These are phyloP conservation scores for Cerastoderma edule DNA, from an alignment of 2,888 invertebrate species.

Conservation along the genomic window DNA sequence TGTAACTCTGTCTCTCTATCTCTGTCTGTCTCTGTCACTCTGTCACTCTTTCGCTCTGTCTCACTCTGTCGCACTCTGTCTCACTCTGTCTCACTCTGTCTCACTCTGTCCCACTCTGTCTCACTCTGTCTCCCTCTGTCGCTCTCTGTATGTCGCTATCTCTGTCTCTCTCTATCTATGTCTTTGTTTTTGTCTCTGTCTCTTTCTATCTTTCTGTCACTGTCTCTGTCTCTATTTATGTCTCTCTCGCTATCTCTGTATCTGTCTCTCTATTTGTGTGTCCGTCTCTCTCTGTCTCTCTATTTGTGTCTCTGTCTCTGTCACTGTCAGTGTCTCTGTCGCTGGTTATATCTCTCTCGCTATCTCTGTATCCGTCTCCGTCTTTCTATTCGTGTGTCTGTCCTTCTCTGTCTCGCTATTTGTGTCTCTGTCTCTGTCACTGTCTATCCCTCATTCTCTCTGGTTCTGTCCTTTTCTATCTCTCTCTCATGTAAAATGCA, in stretches of 20 bases:
- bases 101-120: background rate
- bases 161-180: too few relatives aligned
- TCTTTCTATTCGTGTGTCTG: too few relatives aligned
- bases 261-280: too few relatives aligned
- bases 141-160: background rate
- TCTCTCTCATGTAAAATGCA: too few relatives aligned
- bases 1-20: too few relatives aligned
- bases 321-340: background rate
- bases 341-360: background rate
- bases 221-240: background rate
- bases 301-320: too few relatives aligned
- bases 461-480: background rate
- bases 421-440: background rate
- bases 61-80: background rate
- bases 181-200: too few relatives aligned
- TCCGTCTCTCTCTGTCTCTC: too few relatives aligned
- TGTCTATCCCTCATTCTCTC: background rate
- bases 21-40: background rate
- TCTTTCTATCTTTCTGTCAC: too few relatives aligned
- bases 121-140: too few relatives aligned
- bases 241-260: too few relatives aligned
- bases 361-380: background rate
- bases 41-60: background rate
- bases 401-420: background rate
- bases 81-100: background rate